phyloP scores from a whole-genome alignment of 2,113 vertebrate genomes.

The Oryctolagus cuniculus region mOryCun1.1 NC_091449.1:7847501-7848000 shows the following conservation, averaged over 20 bases:
- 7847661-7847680: constrained; percentile 79
- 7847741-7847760: constrained; percentile 86
- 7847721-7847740: constrained; percentile 79
- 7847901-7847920: constrained; percentile 80
- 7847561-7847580: constrained; percentile 96
- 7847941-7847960: constrained; percentile 95
- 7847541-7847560: constrained; percentile 95
- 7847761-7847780: constrained; percentile 53
- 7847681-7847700: constrained; percentile 76
- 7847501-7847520: constrained; percentile 80
- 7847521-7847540: constrained; percentile 92
- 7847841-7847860: constrained; percentile 88
- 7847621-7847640: constrained; percentile 62
- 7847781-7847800: constrained; percentile 74
- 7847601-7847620: constrained; percentile 53
- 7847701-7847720: constrained; percentile 74
- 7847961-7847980: constrained; percentile 97
- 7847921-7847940: constrained; percentile 95
- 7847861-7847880: constrained; percentile 85
- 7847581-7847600: constrained; percentile 89
- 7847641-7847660: constrained; percentile 62
- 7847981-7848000: constrained; percentile 93
- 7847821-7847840: constrained; percentile 81
- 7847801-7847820: constrained; percentile 69
- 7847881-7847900: constrained; percentile 77